Evolutionary conservation across 2,888 invertebrate species (phyloP).

Genomic region (Erebia palarica): DNA sequence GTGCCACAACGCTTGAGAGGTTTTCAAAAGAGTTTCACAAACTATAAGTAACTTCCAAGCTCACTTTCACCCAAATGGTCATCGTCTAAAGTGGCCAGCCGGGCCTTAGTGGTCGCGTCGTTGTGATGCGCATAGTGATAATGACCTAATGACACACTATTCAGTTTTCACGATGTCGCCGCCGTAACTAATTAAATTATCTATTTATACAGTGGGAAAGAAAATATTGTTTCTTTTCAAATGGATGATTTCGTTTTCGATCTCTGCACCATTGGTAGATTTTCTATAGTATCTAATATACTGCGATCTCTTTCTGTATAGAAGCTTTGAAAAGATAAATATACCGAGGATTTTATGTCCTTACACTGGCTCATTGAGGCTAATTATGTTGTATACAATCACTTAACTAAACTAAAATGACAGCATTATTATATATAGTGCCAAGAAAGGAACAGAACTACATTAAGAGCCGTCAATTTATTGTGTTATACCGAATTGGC

Average conservation of each 20-base stretch:
- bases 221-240: not conserved
- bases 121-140: constrained; percentile 64
- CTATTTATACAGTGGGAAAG: not conserved
- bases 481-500: too few species aligned
- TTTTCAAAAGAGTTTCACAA: not conserved
- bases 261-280: not conserved
- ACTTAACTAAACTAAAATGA: too few species aligned
- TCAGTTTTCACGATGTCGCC: not conserved
- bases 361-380: too few species aligned
- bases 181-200: constrained; percentile 11
- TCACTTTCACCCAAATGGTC: constrained; percentile 56
- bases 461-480: too few species aligned
- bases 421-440: too few species aligned
- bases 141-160: constrained; percentile 64
- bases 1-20: not conserved
- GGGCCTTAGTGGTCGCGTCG: constrained; percentile 46
- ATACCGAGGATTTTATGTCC: too few species aligned
- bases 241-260: not conserved
- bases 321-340: too few species aligned
- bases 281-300: too few species aligned
- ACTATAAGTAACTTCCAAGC: constrained; percentile 27
- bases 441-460: too few species aligned
- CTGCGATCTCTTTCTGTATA: too few species aligned
- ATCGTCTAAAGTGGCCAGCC: constrained; percentile 12
- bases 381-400: too few species aligned